Conservation (phyloP, 2,113 vertebrate species). For the Etia nguti region DNA sequence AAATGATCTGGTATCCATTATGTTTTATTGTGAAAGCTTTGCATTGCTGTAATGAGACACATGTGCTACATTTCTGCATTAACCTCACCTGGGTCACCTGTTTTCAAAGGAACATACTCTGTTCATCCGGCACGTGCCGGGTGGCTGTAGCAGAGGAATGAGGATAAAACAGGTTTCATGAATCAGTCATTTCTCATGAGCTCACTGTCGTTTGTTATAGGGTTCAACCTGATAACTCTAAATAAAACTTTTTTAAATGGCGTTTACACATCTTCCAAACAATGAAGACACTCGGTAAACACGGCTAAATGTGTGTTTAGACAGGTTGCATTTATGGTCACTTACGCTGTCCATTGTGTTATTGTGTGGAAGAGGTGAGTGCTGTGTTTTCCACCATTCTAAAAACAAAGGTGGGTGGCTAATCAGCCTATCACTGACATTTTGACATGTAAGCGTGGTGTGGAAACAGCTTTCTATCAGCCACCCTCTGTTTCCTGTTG, state of each 20-base stretch:
- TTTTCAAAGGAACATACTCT: background rate
- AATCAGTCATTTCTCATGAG: background rate
- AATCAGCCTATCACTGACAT: constrained; percentile 52
- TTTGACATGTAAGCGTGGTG: constrained; percentile 60
- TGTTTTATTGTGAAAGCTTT: constrained; percentile 5
- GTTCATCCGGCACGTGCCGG: background rate
- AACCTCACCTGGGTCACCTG: background rate
- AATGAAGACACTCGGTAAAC: background rate
- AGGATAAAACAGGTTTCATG: background rate
- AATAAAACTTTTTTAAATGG: background rate
- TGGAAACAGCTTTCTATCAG: constrained; percentile 70
- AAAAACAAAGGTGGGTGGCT: constrained; percentile 47
- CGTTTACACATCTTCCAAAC: background rate
- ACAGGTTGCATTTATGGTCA: constrained; percentile 1
- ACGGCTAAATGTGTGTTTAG: background rate
- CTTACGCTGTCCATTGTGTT: constrained; percentile 1
- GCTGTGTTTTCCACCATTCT: constrained; percentile 24
- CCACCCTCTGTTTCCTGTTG: constrained; percentile 73
- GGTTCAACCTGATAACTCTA: background rate
- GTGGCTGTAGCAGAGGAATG: background rate
- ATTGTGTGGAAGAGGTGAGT: constrained; percentile 15
- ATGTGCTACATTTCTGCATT: background rate
- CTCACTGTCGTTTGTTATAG: background rate
- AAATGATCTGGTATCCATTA: constrained; percentile 7
- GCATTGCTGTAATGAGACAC: background rate